phyloP scores from a whole-genome alignment of 2,888 invertebrate genomes.

The Meganola albula region DNA sequence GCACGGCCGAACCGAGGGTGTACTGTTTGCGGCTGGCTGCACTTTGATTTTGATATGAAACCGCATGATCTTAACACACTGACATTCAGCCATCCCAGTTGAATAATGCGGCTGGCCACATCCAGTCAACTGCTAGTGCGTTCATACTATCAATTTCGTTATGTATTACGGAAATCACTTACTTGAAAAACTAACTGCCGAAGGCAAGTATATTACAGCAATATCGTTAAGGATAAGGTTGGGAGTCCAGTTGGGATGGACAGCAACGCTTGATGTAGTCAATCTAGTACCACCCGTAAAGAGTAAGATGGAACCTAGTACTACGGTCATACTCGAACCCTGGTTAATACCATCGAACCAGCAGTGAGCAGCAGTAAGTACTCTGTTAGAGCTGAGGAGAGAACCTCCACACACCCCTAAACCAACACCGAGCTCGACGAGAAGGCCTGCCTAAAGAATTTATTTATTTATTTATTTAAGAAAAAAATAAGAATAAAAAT shows the following conservation, averaged over 20 bases:
- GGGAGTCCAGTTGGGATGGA: slow-evolving; percentile 43
- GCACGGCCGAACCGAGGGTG: no score
- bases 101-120: no score
- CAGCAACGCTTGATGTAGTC: slow-evolving; percentile 27
- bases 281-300: slow-evolving; percentile 42
- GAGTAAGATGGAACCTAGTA: slow-evolving; percentile 41
- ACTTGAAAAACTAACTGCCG: slow-evolving; percentile 26
- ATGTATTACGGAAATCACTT: slow-evolving; percentile 11
- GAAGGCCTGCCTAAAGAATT: slow-evolving; percentile 30
- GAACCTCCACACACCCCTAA: slow-evolving; percentile 47
- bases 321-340: slow-evolving; percentile 40
- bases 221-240: slow-evolving; percentile 40
- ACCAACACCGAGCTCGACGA: slow-evolving; percentile 14
- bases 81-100: no score
- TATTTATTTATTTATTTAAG: no score
- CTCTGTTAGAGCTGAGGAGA: slow-evolving; percentile 31
- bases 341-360: slow-evolving; percentile 47
- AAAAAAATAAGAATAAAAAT: background rate
- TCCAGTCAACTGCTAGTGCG: no score
- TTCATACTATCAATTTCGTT: no score
- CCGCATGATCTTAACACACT: no score
- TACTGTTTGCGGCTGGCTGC: no score
- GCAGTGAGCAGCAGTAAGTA: slow-evolving; percentile 49
- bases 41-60: no score
- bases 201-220: slow-evolving; percentile 35